phyloP scores from a whole-genome alignment of 53 echinoderm and acorn worm species.

The Henricia sp. region DNA sequence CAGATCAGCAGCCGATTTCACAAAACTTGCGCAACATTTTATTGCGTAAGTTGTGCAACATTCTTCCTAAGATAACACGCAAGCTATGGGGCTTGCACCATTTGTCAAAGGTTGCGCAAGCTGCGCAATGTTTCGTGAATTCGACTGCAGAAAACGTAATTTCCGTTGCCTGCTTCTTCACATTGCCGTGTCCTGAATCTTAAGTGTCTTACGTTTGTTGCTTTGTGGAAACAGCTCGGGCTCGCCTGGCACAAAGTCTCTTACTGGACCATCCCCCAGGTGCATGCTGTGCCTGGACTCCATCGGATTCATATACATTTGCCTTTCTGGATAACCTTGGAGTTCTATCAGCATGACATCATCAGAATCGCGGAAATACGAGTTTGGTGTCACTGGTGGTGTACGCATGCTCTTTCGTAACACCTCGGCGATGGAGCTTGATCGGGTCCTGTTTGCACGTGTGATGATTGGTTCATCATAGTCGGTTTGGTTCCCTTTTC shows the following conservation, averaged over 20 bases:
- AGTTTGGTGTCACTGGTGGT: conserved; percentile 25
- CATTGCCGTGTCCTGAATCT: conserved; percentile 79
- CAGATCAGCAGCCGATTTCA: too few relatives aligned
- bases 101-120: too few relatives aligned
- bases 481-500: conserved; percentile 51
- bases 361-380: conserved; percentile 71
- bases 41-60: too few relatives aligned
- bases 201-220: conserved; percentile 80
- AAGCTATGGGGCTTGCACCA: too few relatives aligned
- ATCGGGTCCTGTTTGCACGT: neutral
- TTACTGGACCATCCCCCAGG: conserved; percentile 40
- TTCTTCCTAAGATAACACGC: too few relatives aligned
- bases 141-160: neutral
- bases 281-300: conserved; percentile 80
- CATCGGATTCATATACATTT: conserved; percentile 97
- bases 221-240: conserved; percentile 65
- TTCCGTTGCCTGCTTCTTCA: conserved; percentile 23
- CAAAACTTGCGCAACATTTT: too few relatives aligned
- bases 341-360: conserved; percentile 90
- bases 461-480: neutral
- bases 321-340: conserved; percentile 61
- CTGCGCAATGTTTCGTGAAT: neutral
- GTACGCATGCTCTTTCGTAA: conserved; percentile 69
- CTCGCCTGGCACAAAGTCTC: conserved; percentile 45
- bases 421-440: conserved; percentile 63